Evolutionary conservation across 2,113 vertebrate genomes (phyloP).

Genomic region (Circaetus cinerascens): DNA sequence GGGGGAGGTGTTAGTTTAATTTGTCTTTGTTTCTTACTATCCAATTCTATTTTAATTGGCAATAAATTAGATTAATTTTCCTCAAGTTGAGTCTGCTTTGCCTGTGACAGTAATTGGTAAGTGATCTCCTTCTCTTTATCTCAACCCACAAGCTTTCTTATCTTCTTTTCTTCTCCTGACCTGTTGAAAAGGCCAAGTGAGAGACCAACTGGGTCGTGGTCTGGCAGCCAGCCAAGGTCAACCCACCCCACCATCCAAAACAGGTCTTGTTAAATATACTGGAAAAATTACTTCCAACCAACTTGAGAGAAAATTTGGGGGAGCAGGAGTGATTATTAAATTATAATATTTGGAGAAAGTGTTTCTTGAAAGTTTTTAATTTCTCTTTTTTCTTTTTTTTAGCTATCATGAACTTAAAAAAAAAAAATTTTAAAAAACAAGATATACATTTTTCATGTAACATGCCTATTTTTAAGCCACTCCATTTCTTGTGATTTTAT

Average conservation of each 20-base stretch:
- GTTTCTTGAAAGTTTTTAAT: neutral
- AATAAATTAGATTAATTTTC: neutral
- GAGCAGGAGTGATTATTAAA: neutral
- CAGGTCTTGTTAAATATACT: neutral
- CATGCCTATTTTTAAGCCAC: neutral
- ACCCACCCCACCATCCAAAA: neutral
- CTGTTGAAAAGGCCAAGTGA: neutral
- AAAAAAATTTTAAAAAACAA: rapidly evolving
- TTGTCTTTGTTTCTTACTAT: neutral
- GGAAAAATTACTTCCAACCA: neutral
- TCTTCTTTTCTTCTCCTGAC: neutral
- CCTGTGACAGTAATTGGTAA: neutral
- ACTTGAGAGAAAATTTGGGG: neutral
- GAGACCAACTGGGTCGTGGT: neutral
- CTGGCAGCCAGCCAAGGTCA: neutral
- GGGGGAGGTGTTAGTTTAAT: neutral
- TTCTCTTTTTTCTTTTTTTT: neutral
- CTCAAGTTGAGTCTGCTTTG: neutral
- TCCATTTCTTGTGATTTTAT: neutral
- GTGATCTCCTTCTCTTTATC: neutral
- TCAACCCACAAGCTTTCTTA: neutral
- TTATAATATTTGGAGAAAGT: neutral
- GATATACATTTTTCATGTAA: neutral
- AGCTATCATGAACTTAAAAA: neutral
- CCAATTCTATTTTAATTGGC: neutral